Conservation (phyloP, 1,140 invertebrate genomes). For the Megalopta genalis region DNA sequence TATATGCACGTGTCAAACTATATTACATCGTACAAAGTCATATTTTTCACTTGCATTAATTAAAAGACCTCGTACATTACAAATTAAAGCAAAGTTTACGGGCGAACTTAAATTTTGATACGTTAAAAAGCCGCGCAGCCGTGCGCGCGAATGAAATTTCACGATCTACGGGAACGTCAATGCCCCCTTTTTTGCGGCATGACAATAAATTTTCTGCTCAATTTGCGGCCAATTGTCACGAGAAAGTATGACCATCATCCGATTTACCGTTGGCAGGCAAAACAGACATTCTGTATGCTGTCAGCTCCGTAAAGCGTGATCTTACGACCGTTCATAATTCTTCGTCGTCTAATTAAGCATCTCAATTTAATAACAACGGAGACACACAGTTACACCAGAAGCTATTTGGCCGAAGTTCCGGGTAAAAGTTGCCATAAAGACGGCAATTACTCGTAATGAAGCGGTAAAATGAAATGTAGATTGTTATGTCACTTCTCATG, state of each 20-base stretch:
- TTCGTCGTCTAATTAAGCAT: background rate
- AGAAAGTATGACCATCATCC: constrained; percentile 9
- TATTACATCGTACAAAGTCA: too few relatives aligned
- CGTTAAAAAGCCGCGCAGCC: background rate
- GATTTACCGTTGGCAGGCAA: background rate
- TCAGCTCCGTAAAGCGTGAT: background rate
- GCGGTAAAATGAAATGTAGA: background rate
- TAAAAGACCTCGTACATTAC: too few relatives aligned
- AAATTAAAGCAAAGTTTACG: background rate
- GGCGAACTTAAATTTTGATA: background rate
- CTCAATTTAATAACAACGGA: background rate
- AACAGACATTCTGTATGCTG: background rate
- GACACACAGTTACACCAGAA: background rate
- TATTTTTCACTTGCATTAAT: too few relatives aligned
- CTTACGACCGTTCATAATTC: background rate
- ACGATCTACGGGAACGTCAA: background rate
- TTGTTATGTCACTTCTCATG: background rate
- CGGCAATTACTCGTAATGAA: background rate
- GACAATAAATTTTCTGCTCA: constrained; percentile 7
- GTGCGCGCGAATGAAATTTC: background rate
- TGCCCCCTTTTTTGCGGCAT: background rate
- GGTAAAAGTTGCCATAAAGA: background rate
- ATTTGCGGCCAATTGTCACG: background rate
- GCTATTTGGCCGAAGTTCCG: background rate
- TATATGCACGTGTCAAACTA: too few relatives aligned